Evolutionary conservation across 2,888 invertebrate species (phyloP).

Genomic region (Clivina fossor): DNA sequence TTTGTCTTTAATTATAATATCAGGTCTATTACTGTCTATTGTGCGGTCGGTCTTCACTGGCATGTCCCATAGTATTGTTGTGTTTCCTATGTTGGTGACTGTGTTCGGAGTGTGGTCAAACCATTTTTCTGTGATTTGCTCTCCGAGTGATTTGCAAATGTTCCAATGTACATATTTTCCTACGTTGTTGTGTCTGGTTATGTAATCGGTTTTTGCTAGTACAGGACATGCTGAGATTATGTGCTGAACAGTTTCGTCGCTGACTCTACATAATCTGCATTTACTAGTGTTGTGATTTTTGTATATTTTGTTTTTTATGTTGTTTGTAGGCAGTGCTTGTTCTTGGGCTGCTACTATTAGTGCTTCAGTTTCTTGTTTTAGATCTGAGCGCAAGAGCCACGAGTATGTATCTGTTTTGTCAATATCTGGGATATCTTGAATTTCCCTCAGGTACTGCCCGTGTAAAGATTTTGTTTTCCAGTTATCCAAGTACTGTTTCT

Average conservation of each 20-base stretch:
- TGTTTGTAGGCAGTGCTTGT: slow-evolving; percentile 32
- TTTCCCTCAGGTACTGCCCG: slow-evolving; percentile 19
- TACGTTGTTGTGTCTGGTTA: slow-evolving; percentile 34
- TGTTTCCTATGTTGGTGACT: not conserved
- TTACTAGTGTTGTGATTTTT: slow-evolving; percentile 15
- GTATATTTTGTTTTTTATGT: slow-evolving; percentile 31
- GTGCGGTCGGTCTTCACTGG: not conserved
- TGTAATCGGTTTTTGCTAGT: slow-evolving; percentile 31
- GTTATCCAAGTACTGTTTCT: too few species aligned
- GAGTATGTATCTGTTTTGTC: slow-evolving; percentile 10
- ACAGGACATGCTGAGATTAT: slow-evolving; percentile 28
- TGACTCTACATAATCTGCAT: slow-evolving; percentile 35
- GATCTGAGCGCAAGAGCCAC: slow-evolving; percentile 32
- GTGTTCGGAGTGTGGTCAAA: not conserved
- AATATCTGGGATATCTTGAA: slow-evolving; percentile 17
- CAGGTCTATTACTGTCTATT: not conserved
- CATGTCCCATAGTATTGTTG: not conserved
- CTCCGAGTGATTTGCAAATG: slow-evolving; percentile 36
- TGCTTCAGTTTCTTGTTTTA: slow-evolving; percentile 36
- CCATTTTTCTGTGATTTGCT: too few species aligned
- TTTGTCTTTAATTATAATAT: not conserved
- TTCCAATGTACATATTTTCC: slow-evolving; percentile 26
- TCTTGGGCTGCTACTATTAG: slow-evolving; percentile 36
- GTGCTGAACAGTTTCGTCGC: slow-evolving; percentile 34
- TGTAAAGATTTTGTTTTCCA: slow-evolving; percentile 30